A percentile compares a stretch with the other conserved stretches of the same genome.
Evolutionary conservation across 2,113 vertebrate genomes (phyloP).

Genomic region (Pygoscelis adeliae): DNA sequence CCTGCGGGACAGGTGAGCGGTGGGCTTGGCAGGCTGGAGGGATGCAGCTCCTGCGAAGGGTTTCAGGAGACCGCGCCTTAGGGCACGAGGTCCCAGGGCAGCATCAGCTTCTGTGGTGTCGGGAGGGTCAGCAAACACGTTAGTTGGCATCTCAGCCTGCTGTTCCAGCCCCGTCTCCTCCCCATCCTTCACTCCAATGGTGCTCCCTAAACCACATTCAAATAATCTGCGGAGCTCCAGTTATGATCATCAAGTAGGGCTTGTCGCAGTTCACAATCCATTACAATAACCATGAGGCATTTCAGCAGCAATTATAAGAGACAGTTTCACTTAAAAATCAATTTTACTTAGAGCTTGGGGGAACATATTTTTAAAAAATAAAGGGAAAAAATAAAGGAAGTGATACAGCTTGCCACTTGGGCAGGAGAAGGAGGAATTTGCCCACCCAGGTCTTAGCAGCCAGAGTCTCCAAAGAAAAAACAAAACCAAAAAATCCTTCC

Average conservation of each 20-base stretch:
- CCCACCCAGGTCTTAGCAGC: not conserved
- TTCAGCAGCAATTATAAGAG: conserved; percentile 66
- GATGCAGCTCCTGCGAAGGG: not conserved
- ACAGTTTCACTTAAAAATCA: conserved; percentile 74
- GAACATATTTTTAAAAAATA: not conserved
- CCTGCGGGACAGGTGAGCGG: accelerated
- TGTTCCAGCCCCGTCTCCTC: not conserved
- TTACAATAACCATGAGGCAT: conserved; percentile 61
- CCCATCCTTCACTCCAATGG: not conserved
- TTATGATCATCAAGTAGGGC: not conserved
- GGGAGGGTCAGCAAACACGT: not conserved
- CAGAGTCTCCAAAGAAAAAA: not conserved
- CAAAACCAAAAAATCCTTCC: not conserved
- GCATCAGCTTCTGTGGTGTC: not conserved
- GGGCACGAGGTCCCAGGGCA: not conserved
- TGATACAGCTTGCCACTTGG: not conserved
- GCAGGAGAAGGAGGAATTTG: not conserved
- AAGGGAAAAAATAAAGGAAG: not conserved
- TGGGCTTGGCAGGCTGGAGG: not conserved
- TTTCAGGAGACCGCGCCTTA: not conserved
- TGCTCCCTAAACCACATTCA: not conserved
- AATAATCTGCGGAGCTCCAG: not conserved
- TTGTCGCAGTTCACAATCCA: conserved; percentile 54
- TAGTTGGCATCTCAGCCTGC: not conserved
- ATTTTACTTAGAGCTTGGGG: conserved; percentile 51